phyloP scores from a whole-genome alignment of 2,888 invertebrate species.

The Tholera decimalis region DNA sequence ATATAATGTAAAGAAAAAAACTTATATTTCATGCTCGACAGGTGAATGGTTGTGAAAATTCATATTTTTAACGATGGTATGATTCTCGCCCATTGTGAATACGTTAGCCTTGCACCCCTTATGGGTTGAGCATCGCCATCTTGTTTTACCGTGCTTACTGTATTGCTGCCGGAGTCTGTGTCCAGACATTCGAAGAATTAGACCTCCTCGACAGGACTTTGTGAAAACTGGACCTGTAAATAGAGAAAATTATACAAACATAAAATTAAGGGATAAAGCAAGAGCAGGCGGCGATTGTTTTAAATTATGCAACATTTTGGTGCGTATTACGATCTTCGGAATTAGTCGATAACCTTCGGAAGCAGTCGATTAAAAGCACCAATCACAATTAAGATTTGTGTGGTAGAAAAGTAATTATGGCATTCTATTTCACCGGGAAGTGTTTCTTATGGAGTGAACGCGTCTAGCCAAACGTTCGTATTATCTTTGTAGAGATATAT shows the following conservation, averaged over 20 bases:
- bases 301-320: no score
- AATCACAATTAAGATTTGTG: no score
- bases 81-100: background rate
- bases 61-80: background rate
- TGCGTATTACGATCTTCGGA: no score
- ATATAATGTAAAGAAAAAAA: no score
- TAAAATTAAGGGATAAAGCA: background rate
- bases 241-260: background rate
- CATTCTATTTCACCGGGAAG: no score
- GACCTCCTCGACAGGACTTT: background rate
- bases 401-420: no score
- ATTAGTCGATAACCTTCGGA: no score
- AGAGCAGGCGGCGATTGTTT: no score
- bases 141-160: background rate
- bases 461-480: no score
- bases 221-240: conserved; percentile 1
- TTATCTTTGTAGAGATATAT: no score
- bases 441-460: no score
- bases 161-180: background rate
- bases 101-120: conserved; percentile 6
- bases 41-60: conserved; percentile 5
- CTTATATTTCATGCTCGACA: background rate
- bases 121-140: conserved; percentile 3
- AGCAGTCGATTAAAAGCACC: no score
- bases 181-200: conserved; percentile 1